Conservation (phyloP, 1,140 invertebrate genomes). For the Drosophila trapezifrons region DNA sequence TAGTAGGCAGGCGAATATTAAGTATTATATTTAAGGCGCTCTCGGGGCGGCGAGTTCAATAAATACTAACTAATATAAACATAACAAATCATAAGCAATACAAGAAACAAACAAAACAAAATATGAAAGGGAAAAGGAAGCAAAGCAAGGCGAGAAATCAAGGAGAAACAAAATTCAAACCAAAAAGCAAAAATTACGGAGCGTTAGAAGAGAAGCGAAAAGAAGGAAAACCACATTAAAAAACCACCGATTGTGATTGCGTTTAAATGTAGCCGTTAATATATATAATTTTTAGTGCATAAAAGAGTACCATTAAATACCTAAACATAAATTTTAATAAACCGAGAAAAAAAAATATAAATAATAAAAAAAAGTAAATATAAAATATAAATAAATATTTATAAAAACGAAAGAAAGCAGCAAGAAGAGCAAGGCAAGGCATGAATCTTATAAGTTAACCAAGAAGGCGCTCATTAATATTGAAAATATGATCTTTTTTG, state of each 20-base stretch:
- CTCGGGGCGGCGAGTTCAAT: conserved; percentile 53
- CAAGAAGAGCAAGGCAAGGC: conserved; percentile 27
- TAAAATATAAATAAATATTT: conserved; percentile 46
- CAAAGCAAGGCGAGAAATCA: conserved; percentile 39
- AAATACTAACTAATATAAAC: conserved; percentile 48
- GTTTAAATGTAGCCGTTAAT: conserved; percentile 83
- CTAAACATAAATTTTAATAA: conserved; percentile 51
- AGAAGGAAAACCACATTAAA: conserved; percentile 68
- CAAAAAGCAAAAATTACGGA: conserved; percentile 58
- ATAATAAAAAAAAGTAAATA: conserved; percentile 22
- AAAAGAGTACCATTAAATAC: conserved; percentile 57
- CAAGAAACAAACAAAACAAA: conserved; percentile 53
- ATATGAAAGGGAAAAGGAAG: conserved; percentile 28
- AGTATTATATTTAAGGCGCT: conserved; percentile 77
- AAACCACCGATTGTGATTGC: conserved; percentile 84
- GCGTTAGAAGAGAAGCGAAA: conserved; percentile 47
- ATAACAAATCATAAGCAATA: conserved; percentile 76
- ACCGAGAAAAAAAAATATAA: conserved; percentile 32
- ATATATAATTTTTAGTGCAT: conserved; percentile 80
- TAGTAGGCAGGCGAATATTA: conserved; percentile 69
- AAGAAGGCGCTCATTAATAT: conserved; percentile 26
- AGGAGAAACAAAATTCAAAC: conserved; percentile 66
- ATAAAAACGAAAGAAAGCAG: conserved; percentile 24
- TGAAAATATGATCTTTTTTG: conserved; percentile 12
- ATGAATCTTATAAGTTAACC: conserved; percentile 15